Evolutionary conservation across 2,797 vertebrate genomes (phyloP), one percentile per base, ranked within the genome.

Genomic region (Propithecus perrieri): DNA sequence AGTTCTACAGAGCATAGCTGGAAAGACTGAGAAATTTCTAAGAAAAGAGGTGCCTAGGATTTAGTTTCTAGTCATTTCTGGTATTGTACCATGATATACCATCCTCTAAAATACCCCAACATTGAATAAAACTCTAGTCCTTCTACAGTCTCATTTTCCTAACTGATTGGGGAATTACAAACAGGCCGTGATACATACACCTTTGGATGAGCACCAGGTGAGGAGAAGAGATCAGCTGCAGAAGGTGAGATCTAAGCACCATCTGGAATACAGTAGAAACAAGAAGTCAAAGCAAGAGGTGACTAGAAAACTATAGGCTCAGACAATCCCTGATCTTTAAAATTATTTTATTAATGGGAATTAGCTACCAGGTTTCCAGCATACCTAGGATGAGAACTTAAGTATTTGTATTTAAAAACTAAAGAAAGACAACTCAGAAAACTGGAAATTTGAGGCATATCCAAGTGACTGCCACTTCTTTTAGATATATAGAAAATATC

Each of bases 401-500:
- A 84, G 43, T 35, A 12, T 83, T 95, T 46, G 7, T 67, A 28
- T 41, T 48, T n/a, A 50, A 75, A 89, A 93, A 75, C 4, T 24
- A 91, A 88, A 76, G 48, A 92, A 94, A 74, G 26, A 26, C 18
- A 91, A 94, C 38, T 65, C 48, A 14, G 26, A 67, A 85, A 89
- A 43, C 13, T 84, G 38, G 14, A 81, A 89, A 89, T 84, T n/a
- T 15, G 48, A 55, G 26, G n/a, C 28, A 63, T 30, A 41, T 35
- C 12, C 30, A 89, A 86, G 35, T 50, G 12, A 46, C 4, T 50
- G 30, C 15, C 30, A 38, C 2, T 13, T 89, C 24, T 84, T n/a
- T 84, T 84, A 83, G 8, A 59, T 76, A 63, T 14, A 79, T 13
- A 46, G 84, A 65, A 86, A 85, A n/a, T 65, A 79, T 59, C 43